phyloP scores from a whole-genome alignment of 2,113 vertebrate genomes.

The Phalacrocorax carbo region DNA sequence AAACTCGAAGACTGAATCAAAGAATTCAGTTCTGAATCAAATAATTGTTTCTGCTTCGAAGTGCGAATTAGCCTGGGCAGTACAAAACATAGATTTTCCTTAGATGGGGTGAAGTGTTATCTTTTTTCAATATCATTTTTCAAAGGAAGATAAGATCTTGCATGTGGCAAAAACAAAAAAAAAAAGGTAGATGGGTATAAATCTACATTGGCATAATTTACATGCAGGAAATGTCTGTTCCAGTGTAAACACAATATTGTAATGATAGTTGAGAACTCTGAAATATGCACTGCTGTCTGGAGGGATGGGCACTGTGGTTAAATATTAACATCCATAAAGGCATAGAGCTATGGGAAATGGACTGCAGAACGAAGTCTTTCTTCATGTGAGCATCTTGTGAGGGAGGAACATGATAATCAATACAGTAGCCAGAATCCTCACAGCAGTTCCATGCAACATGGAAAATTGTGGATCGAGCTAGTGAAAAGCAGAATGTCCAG shows the following conservation, averaged over 20 bases:
- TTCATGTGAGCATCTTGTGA: neutral
- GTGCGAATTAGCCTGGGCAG: neutral
- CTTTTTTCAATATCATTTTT: neutral
- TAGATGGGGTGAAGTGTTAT: neutral
- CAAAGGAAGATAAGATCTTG: neutral
- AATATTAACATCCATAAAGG: neutral
- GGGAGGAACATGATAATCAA: neutral
- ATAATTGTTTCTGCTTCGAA: neutral
- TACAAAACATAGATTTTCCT: accelerated
- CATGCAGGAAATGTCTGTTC: neutral
- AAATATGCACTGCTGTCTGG: neutral
- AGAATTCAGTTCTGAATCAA: neutral
- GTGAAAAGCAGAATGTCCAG: neutral
- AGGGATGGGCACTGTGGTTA: neutral
- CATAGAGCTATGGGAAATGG: neutral
- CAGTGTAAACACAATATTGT: neutral
- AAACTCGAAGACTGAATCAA: neutral
- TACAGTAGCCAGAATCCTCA: neutral
- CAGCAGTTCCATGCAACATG: neutral
- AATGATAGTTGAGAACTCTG: neutral
- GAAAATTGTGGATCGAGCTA: neutral
- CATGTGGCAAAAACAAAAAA: neutral
- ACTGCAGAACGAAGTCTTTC: neutral
- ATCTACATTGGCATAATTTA: neutral
- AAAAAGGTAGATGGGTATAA: neutral